These are phyloP conservation scores for Enteromius unitaeniatus DNA, from an alignment of 2,797 vertebrate genomes.

Conservation along the genomic window DNA sequence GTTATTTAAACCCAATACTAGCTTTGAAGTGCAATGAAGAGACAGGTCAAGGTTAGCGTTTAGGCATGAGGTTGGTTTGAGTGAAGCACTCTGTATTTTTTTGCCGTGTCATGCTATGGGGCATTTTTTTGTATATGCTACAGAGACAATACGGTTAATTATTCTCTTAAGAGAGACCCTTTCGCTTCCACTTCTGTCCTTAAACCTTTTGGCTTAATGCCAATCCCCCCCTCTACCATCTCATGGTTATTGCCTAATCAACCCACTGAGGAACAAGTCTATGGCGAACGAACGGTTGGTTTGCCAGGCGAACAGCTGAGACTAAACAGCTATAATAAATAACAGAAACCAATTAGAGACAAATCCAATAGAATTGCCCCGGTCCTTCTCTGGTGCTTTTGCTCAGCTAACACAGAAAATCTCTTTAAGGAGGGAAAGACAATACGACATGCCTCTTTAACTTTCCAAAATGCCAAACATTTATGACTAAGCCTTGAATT, in stretches of 20 bases:
- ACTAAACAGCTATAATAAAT: constrained; percentile 72
- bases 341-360: constrained; percentile 68
- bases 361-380: constrained; percentile 45
- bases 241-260: constrained; percentile 31
- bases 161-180: constrained; percentile 4
- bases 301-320: constrained; percentile 75
- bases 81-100: not conserved
- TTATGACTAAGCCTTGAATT: constrained; percentile 36
- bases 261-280: constrained; percentile 38
- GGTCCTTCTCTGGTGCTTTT: constrained; percentile 43
- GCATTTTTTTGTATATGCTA: not conserved
- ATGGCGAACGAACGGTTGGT: constrained; percentile 62
- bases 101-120: constrained; percentile 32
- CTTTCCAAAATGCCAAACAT: constrained; percentile 7
- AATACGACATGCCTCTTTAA: constrained; percentile 5
- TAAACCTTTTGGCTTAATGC: constrained; percentile 11
- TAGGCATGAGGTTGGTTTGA: constrained; percentile 1
- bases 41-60: constrained; percentile 49
- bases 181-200: constrained; percentile 18
- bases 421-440: constrained; percentile 16
- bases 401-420: constrained; percentile 2
- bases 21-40: constrained; percentile 24
- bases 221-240: not conserved
- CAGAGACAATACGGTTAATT: constrained; percentile 7
- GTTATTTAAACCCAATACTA: not conserved